phyloP scores from a whole-genome alignment of 2,888 invertebrate genomes.

The Netelia virgata region DNA sequence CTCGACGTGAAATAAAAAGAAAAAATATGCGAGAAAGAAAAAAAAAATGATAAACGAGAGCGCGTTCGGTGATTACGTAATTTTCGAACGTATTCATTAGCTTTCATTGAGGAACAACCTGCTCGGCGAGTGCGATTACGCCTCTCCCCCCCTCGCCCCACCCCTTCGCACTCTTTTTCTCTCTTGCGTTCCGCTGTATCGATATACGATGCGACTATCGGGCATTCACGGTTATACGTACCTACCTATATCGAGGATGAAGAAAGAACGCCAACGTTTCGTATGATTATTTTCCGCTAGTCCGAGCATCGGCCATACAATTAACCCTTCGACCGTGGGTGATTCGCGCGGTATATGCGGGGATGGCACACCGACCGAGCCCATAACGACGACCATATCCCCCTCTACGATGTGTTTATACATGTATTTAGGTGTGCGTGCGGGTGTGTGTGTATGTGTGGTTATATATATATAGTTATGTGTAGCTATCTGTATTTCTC shows the following conservation, averaged over 20 bases:
- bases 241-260: not conserved
- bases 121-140: slow-evolving; percentile 56
- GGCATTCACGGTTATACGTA: not conserved
- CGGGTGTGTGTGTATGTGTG: not conserved
- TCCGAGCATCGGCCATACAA: slow-evolving; percentile 61
- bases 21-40: not conserved
- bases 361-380: slow-evolving; percentile 36
- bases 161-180: not conserved
- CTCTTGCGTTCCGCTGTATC: not conserved
- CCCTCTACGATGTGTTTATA: not conserved
- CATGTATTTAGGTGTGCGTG: slow-evolving; percentile 1
- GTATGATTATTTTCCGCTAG: slow-evolving; percentile 59
- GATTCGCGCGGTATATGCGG: slow-evolving; percentile 50
- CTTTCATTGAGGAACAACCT: slow-evolving; percentile 63
- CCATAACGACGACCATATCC: not conserved
- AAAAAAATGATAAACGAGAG: not conserved
- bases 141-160: no score
- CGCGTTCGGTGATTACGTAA: slow-evolving; percentile 61
- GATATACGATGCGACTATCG: not conserved
- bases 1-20: not conserved
- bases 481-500: slow-evolving; percentile 22
- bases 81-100: slow-evolving; percentile 66
- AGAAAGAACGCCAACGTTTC: slow-evolving; percentile 50
- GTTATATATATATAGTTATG: not conserved
- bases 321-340: slow-evolving; percentile 60